phyloP scores from a whole-genome alignment of 2,797 vertebrate species.

The Oreortyx pictus region DNA sequence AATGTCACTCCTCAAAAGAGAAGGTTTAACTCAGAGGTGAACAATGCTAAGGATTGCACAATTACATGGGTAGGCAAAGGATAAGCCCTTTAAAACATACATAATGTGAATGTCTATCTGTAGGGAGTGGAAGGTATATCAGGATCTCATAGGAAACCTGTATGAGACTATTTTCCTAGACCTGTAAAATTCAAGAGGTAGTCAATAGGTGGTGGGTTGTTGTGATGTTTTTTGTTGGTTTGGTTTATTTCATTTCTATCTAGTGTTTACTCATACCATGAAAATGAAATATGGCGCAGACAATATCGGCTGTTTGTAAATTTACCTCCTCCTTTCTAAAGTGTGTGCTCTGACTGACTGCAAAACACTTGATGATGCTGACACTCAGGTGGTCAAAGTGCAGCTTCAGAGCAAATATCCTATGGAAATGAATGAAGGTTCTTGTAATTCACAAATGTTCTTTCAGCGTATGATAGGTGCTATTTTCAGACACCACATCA shows the following conservation, averaged over 20 bases:
- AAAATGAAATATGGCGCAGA: slow-evolving; percentile 11
- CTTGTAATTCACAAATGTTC: slow-evolving; percentile 31
- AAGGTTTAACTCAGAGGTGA: neutral
- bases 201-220: neutral
- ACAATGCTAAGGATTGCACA: neutral
- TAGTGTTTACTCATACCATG: neutral
- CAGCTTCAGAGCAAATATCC: neutral
- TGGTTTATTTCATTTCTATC: neutral
- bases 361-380: slow-evolving; percentile 22
- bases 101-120: neutral
- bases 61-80: neutral
- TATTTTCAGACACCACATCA: slow-evolving; percentile 3
- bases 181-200: slow-evolving; percentile 3
- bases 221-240: neutral
- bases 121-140: neutral
- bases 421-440: slow-evolving; percentile 25
- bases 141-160: neutral
- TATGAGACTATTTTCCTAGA: neutral
- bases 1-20: neutral
- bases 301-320: neutral
- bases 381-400: neutral
- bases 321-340: neutral
- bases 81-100: neutral
- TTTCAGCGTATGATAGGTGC: neutral
- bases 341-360: neutral